Evolutionary conservation across 2,888 invertebrate species (phyloP).

Genomic region (Andrena hattorfiana): DNA sequence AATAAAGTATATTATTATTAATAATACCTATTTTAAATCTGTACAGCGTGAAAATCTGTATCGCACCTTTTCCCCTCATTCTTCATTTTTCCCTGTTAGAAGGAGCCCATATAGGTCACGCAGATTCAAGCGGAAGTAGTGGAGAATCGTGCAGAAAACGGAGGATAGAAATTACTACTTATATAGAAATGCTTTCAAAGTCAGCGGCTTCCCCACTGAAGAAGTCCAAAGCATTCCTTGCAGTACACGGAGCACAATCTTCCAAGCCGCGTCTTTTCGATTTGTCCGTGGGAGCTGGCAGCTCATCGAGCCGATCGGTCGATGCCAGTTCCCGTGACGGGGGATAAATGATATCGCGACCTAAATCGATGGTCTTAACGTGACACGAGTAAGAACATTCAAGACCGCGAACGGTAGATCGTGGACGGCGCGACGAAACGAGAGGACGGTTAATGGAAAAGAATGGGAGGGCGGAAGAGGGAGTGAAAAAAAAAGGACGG

Average conservation of each 20-base stretch:
- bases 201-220: not conserved
- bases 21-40: no score
- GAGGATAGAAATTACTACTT: not conserved
- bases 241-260: not conserved
- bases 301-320: constrained; percentile 24
- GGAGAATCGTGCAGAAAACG: no score
- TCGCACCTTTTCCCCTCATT: no score
- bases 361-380: constrained; percentile 64
- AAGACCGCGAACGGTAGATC: constrained; percentile 30
- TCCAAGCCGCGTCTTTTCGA: not conserved
- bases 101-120: no score
- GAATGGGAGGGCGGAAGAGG: not conserved
- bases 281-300: not conserved
- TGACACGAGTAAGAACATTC: constrained; percentile 58
- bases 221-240: not conserved
- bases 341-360: constrained; percentile 43
- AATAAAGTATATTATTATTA: no score
- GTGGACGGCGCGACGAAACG: not conserved
- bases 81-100: no score
- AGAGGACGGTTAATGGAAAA: constrained; percentile 13
- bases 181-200: not conserved
- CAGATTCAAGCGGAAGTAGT: no score
- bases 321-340: constrained; percentile 16
- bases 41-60: no score
- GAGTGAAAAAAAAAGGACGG: not conserved